Evolutionary conservation across 2,888 invertebrate species (phyloP).

Genomic region (Nephrotoma flavescens): DNA sequence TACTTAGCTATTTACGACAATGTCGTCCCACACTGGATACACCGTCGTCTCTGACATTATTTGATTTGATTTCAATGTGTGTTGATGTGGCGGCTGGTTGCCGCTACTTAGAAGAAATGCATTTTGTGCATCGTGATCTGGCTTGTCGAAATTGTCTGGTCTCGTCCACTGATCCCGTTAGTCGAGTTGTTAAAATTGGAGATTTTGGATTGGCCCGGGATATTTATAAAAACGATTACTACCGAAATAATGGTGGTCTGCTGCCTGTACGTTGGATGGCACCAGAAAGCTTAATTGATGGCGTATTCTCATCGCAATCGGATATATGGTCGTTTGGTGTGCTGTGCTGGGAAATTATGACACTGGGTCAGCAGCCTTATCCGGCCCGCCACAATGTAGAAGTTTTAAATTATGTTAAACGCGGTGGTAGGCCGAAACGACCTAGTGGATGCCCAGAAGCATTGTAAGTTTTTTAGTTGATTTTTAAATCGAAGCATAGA

Average conservation of each 20-base stretch:
- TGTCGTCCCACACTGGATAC: constrained; percentile 57
- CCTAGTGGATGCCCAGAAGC: constrained; percentile 72
- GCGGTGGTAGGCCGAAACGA: constrained; percentile 70
- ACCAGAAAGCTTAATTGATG: constrained; percentile 89
- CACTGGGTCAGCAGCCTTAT: constrained; percentile 93
- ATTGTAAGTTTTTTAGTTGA: constrained; percentile 39
- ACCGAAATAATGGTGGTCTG: constrained; percentile 83
- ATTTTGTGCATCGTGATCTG: constrained; percentile 92
- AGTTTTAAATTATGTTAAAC: constrained; percentile 77
- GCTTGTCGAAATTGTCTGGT: constrained; percentile 94
- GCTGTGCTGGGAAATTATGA: constrained; percentile 92
- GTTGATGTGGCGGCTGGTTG: constrained; percentile 93
- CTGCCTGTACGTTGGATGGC: constrained; percentile 98
- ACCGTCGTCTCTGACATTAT: constrained; percentile 52
- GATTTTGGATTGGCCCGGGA: constrained; percentile 95
- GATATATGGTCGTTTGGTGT: constrained; percentile 96
- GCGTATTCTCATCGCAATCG: constrained; percentile 90
- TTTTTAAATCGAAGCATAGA: not conserved
- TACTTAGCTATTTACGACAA: constrained; percentile 75
- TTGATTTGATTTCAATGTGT: constrained; percentile 83
- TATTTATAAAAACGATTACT: constrained; percentile 95
- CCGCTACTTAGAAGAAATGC: constrained; percentile 89
- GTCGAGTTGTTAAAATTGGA: constrained; percentile 57
- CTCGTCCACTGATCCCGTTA: constrained; percentile 47
- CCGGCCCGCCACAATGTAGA: constrained; percentile 85